Percentiles rank a stretch among this genome's conserved stretches.
Conservation (phyloP, 2,888 invertebrate species). For the Ecdyonurus torrentis region DNA sequence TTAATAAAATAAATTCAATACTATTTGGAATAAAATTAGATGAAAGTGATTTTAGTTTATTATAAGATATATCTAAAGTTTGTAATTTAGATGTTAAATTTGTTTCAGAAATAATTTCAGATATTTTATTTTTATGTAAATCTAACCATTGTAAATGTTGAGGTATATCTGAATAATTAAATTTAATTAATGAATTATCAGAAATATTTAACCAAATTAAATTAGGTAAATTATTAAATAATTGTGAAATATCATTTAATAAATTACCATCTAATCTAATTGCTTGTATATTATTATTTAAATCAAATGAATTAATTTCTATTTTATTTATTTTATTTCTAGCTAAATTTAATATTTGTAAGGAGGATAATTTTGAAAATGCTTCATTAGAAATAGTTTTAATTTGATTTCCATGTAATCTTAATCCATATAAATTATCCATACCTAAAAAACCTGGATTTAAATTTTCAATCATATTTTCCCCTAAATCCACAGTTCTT, state of each 20-base stretch:
- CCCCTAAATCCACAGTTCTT: constrained; percentile 76
- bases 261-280: constrained; percentile 75
- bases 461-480: constrained; percentile 69
- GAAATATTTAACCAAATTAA: constrained; percentile 81
- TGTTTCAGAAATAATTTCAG: constrained; percentile 36
- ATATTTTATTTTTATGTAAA: constrained; percentile 71
- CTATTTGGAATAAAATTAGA: constrained; percentile 59
- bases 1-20: constrained; percentile 69
- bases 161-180: constrained; percentile 76
- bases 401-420: constrained; percentile 77
- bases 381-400: constrained; percentile 64
- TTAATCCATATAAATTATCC: constrained; percentile 69
- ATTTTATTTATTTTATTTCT: constrained; percentile 64
- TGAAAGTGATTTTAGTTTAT: constrained; percentile 57
- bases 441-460: constrained; percentile 70
- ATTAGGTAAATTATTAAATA: constrained; percentile 68
- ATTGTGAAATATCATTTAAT: constrained; percentile 61
- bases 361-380: constrained; percentile 57
- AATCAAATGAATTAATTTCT: constrained; percentile 65
- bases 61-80: constrained; percentile 81
- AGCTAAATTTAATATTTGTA: constrained; percentile 77
- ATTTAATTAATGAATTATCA: constrained; percentile 74
- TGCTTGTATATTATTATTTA: constrained; percentile 63
- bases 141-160: constrained; percentile 73
- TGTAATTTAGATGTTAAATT: constrained; percentile 49